phyloP scores from a whole-genome alignment of 2,113 vertebrate genomes.

The Calyptommatus sinebrachiatus region DNA sequence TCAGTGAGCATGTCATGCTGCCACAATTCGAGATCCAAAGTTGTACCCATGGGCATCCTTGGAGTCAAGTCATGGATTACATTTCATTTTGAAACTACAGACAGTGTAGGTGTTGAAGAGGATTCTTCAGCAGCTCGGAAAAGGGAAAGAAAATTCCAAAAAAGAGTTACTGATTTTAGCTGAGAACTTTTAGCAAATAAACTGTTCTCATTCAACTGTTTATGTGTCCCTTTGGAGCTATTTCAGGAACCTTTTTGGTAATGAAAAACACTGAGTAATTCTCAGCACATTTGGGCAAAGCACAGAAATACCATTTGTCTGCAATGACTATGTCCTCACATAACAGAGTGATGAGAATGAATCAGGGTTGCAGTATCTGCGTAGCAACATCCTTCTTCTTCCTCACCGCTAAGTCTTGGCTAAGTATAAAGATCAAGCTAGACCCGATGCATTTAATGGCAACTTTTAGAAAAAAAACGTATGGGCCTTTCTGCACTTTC shows the following conservation, averaged over 20 bases:
- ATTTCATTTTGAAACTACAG: background rate
- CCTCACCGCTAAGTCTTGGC: background rate
- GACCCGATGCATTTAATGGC: background rate
- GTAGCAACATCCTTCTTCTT: slow-evolving; percentile 16
- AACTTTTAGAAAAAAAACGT: no score
- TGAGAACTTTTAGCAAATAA: slow-evolving; percentile 32
- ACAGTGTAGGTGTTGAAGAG: background rate
- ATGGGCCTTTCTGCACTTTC: no score
- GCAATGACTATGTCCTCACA: background rate
- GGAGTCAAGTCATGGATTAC: no score
- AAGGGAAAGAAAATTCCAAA: slow-evolving; percentile 34
- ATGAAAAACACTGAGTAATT: slow-evolving; percentile 36
- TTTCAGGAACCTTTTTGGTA: slow-evolving; percentile 4
- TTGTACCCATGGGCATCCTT: no score
- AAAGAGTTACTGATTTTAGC: slow-evolving; percentile 8
- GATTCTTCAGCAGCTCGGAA: background rate
- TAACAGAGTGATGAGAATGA: background rate
- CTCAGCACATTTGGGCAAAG: slow-evolving; percentile 12
- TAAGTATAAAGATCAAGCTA: background rate
- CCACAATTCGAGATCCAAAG: no score
- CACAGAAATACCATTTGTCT: background rate
- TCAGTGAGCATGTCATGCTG: no score
- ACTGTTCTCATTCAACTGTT: rapidly evolving
- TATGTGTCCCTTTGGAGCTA: background rate
- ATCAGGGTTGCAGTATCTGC: background rate